Base-by-base conservation (phyloP, 2,888 invertebrate species). In the Lycophotia porphyrea region DNA sequence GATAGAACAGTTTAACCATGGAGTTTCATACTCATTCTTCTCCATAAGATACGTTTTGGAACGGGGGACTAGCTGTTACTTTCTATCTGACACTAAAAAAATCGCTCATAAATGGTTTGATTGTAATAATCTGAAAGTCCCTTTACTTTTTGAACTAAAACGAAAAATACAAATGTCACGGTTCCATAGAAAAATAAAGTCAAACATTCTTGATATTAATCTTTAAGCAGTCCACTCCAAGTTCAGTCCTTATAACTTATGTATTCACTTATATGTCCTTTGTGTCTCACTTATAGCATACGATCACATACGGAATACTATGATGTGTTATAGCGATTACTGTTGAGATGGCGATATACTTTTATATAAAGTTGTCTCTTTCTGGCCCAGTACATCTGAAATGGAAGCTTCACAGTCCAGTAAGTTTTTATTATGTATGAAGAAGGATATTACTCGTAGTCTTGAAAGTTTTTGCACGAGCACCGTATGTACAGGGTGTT, bases 351-450 rank as follows among this genome's bases (percentile, higher is more conserved):
- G 64, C 61, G 18, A 70, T 58, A 67, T 52, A 27, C 0, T 52
- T 61, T 55, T 24, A 27, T 61, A 70, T 64, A 67, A 52, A 34
- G 24, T 24, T 76, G 67, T 80, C 82, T 21, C 55, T 73, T 36
- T 71, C 68, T 42, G 44, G 3, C 72, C 68, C 36, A 31, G 63
- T 21, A 71, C 49, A 27, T 79, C 64, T 55, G 55, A 52, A 71
- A 69, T 71, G 75, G 36, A 27, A 73, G 71, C 76, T 84, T 80
- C 66, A 64, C 67, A 78, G 77, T 82, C 69, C 84, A 78, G 80
- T 75, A 84, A 78, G 79, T 82, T 85, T 86, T 82, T 86, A 86
- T 86, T 86, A 86, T 86, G 80, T 86, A 86, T 76, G 78, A 84
- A 80, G 73, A 69, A 74, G 61, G 69, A 84, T 80, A 86, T 80